Evolutionary conservation across 2,797 vertebrate species (phyloP).

Genomic region (Pogonophryne albipinna): DNA sequence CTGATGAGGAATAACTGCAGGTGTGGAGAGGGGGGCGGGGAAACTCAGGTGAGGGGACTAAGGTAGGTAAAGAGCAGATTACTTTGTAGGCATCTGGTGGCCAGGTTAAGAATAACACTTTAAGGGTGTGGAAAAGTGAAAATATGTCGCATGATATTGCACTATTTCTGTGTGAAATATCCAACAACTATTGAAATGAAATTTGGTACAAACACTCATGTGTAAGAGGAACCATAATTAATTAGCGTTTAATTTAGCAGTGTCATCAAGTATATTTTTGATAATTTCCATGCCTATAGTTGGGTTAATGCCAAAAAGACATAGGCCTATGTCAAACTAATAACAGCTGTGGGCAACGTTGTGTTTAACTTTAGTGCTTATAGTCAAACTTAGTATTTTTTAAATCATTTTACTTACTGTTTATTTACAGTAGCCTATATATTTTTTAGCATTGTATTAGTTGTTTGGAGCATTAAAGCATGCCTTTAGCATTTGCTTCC

Average conservation of each 20-base stretch:
- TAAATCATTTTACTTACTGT: background rate
- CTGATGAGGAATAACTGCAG: conserved; percentile 1
- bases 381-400: too few species aligned
- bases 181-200: too few species aligned
- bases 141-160: background rate
- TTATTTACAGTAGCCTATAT: background rate
- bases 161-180: too few species aligned
- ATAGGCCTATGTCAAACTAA: too few species aligned
- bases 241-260: too few species aligned
- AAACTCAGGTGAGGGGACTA: background rate
- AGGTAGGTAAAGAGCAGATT: background rate
- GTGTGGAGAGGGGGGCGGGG: background rate
- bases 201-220: too few species aligned
- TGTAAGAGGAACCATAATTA: too few species aligned
- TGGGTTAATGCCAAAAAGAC: background rate
- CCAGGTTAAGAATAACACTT: background rate
- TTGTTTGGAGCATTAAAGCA: background rate
- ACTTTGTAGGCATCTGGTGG: background rate
- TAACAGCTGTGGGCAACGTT: too few species aligned
- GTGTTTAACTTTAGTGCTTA: too few species aligned
- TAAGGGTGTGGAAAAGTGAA: background rate
- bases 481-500: background rate
- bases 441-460: too few species aligned
- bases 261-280: too few species aligned
- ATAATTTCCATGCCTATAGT: background rate